Percentiles rank a stretch among this genome's conserved stretches.
Conservation (phyloP, 2,888 invertebrate species). For the Pyrochroa serraticornis region DNA sequence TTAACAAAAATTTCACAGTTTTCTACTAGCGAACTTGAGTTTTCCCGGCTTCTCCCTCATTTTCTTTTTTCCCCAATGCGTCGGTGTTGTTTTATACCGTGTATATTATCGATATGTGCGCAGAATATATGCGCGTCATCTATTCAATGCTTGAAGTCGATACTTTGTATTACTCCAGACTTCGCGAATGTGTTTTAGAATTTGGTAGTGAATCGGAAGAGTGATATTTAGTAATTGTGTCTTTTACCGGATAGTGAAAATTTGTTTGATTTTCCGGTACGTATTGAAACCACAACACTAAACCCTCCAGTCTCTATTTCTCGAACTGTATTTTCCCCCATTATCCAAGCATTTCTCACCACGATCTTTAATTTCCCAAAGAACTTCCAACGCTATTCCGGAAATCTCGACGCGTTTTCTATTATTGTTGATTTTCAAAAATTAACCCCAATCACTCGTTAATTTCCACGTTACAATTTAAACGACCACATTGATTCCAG, state of each 20-base stretch:
- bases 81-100: slow-evolving; percentile 39
- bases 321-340: background rate
- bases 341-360: background rate
- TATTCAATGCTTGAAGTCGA: slow-evolving; percentile 54
- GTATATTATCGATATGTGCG: slow-evolving; percentile 56
- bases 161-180: slow-evolving; percentile 46
- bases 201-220: slow-evolving; percentile 29
- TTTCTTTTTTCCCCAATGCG: slow-evolving; percentile 34
- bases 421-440: too few species aligned
- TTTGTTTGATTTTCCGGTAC: slow-evolving; percentile 39
- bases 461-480: background rate
- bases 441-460: background rate
- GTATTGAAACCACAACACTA: slow-evolving; percentile 25
- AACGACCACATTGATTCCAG: slow-evolving; percentile 7
- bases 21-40: background rate
- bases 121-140: slow-evolving; percentile 51
- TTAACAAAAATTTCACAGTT: slow-evolving; percentile 19
- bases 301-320: background rate
- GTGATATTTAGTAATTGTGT: slow-evolving; percentile 22
- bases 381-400: too few species aligned
- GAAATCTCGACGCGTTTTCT: too few species aligned
- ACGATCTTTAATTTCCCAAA: background rate
- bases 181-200: slow-evolving; percentile 43
- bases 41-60: slow-evolving; percentile 1
- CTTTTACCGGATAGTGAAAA: slow-evolving; percentile 36